Evolutionary conservation across 2,888 invertebrate species (phyloP).

Genomic region (Taphrorychus bicolor): DNA sequence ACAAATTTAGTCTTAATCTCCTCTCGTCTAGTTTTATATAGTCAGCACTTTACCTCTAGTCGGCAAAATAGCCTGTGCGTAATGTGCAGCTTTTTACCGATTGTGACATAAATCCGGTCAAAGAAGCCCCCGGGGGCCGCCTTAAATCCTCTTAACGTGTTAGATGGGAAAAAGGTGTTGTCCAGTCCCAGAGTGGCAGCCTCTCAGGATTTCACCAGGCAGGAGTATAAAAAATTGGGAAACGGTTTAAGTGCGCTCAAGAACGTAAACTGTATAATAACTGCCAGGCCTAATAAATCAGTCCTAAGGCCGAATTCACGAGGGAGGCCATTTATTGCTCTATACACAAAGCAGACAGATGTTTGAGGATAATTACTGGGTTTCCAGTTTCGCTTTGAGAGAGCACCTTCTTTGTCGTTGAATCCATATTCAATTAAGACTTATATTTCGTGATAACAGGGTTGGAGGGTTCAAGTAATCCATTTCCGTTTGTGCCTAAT

Average conservation of each 20-base stretch:
- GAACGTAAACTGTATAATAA: not conserved
- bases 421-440: slow-evolving; percentile 55
- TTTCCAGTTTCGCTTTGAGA: slow-evolving; percentile 11
- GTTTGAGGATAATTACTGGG: slow-evolving; percentile 9
- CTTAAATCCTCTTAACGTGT: slow-evolving; percentile 32
- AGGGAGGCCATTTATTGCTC: too few relatives aligned
- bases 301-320: not conserved
- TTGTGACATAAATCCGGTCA: slow-evolving; percentile 57
- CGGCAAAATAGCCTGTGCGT: not conserved
- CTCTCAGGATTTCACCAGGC: not conserved
- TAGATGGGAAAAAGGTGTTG: not conserved
- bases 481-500: slow-evolving; percentile 15
- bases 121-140: slow-evolving; percentile 21
- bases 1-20: too few relatives aligned
- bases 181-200: not conserved
- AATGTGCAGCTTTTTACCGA: slow-evolving; percentile 51
- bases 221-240: not conserved
- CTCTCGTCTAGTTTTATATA: too few relatives aligned
- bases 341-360: not conserved
- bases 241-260: too few relatives aligned
- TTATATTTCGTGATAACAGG: slow-evolving; percentile 51
- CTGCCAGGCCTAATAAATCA: not conserved
- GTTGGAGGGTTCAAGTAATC: slow-evolving; percentile 44
- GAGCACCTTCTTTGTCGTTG: slow-evolving; percentile 48
- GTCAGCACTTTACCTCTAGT: too few relatives aligned